A percentile compares a stretch with the other conserved stretches of the same genome.
phyloP scores from a whole-genome alignment of 1,140 invertebrate species.

The Aculops lycopersici region DNA sequence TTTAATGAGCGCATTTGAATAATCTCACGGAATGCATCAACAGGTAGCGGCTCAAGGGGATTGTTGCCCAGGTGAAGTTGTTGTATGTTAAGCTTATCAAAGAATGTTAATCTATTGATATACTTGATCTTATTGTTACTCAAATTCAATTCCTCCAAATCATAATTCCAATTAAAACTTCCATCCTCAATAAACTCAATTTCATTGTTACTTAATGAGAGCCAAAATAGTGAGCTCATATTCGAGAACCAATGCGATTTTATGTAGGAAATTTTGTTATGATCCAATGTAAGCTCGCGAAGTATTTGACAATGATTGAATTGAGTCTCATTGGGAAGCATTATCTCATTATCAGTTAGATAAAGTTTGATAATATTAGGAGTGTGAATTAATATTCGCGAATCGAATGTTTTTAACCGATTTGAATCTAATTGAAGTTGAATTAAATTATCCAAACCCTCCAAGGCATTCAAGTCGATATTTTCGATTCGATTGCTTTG shows the following conservation, averaged over 20 bases:
- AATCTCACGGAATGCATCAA: slow-evolving; percentile 3
- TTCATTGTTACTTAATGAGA: not conserved
- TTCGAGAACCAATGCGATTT: not conserved
- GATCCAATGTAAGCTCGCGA: not conserved
- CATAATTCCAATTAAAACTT: not conserved
- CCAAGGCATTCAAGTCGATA: not conserved
- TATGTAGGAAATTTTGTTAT: not conserved
- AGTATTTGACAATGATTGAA: not conserved
- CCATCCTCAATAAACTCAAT: not conserved
- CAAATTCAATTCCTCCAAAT: not conserved
- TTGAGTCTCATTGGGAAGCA: not conserved
- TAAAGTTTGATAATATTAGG: not conserved
- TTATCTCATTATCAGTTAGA: not conserved
- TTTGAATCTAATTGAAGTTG: not conserved
- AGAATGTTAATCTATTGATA: slow-evolving; percentile 10
- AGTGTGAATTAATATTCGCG: not conserved
- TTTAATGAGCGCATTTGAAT: slow-evolving; percentile 6
- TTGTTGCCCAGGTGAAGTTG: slow-evolving; percentile 13
- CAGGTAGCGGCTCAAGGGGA: slow-evolving; percentile 9
- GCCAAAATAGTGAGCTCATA: not conserved
- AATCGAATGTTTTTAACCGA: not conserved
- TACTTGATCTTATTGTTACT: slow-evolving; percentile 20
- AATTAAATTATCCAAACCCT: not conserved
- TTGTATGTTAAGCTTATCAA: slow-evolving; percentile 8
- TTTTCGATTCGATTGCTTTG: not conserved